Evolutionary conservation across 2,797 vertebrate genomes (phyloP).

Genomic region (Mustela erminea): DNA sequence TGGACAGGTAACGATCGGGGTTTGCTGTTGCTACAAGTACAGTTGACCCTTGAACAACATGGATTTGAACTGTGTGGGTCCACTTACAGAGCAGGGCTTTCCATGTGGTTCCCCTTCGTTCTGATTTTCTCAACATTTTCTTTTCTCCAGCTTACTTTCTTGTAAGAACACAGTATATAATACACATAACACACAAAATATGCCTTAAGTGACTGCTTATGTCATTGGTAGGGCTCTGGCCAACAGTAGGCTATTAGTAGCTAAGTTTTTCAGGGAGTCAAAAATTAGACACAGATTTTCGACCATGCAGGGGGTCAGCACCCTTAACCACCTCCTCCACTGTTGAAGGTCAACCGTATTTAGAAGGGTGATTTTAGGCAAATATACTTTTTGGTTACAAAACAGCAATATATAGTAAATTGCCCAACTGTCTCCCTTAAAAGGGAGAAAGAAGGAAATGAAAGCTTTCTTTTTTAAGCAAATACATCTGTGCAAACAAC

Average conservation of each 20-base stretch:
- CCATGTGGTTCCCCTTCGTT: neutral
- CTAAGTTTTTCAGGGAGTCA: neutral
- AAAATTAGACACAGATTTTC: neutral
- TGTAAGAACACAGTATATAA: neutral
- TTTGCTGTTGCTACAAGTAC: neutral
- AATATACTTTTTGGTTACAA: neutral
- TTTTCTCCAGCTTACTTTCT: neutral
- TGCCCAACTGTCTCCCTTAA: neutral
- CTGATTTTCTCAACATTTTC: neutral
- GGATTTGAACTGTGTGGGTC: neutral
- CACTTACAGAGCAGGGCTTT: neutral
- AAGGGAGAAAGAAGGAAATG: slow-evolving; percentile 23
- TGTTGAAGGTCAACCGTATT: neutral
- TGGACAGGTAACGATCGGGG: neutral
- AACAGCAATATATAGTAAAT: neutral
- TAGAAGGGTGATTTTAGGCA: neutral
- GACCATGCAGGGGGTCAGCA: neutral
- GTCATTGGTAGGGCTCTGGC: neutral
- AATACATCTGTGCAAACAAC: slow-evolving; percentile 64
- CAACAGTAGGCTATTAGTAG: neutral
- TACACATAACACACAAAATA: neutral
- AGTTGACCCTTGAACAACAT: neutral
- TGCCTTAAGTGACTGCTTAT: neutral
- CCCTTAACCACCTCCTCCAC: neutral
- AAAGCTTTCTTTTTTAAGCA: slow-evolving; percentile 41